Conservation (phyloP, 2,888 invertebrate genomes). For the Spodoptera exigua region DNA sequence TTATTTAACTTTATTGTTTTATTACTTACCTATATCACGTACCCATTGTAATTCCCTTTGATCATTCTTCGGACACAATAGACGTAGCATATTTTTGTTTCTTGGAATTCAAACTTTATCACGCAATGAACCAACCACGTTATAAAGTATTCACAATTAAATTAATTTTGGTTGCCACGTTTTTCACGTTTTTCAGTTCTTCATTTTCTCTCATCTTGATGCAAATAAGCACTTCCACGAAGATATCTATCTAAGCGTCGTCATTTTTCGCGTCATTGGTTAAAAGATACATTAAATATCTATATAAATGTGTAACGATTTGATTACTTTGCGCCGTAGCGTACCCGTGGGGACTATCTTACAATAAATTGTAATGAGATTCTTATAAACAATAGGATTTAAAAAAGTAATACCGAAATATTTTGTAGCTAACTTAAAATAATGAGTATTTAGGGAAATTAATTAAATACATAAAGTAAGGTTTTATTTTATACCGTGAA, state of each 20-base stretch:
- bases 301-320: slow-evolving; percentile 47
- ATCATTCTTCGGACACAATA: too few relatives aligned
- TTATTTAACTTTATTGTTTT: too few relatives aligned
- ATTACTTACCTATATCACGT: too few relatives aligned
- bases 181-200: slow-evolving; percentile 48
- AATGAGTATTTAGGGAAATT: slow-evolving; percentile 31
- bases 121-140: slow-evolving; percentile 22
- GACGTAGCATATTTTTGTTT: too few relatives aligned
- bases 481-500: slow-evolving; percentile 4
- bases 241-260: slow-evolving; percentile 50
- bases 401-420: slow-evolving; percentile 25
- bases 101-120: background rate
- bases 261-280: slow-evolving; percentile 59
- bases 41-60: too few relatives aligned
- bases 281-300: slow-evolving; percentile 50
- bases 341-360: slow-evolving; percentile 27
- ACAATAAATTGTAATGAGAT: slow-evolving; percentile 48
- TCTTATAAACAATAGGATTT: slow-evolving; percentile 46
- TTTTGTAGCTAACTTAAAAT: slow-evolving; percentile 28
- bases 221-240: slow-evolving; percentile 60
- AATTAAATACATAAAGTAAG: slow-evolving; percentile 25
- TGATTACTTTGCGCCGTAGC: slow-evolving; percentile 52
- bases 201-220: slow-evolving; percentile 50
- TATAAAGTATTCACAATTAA: slow-evolving; percentile 47
- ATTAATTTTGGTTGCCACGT: slow-evolving; percentile 31